Evolutionary conservation across 1,140 invertebrate species (phyloP).

Genomic region (Saccostrea echinata): DNA sequence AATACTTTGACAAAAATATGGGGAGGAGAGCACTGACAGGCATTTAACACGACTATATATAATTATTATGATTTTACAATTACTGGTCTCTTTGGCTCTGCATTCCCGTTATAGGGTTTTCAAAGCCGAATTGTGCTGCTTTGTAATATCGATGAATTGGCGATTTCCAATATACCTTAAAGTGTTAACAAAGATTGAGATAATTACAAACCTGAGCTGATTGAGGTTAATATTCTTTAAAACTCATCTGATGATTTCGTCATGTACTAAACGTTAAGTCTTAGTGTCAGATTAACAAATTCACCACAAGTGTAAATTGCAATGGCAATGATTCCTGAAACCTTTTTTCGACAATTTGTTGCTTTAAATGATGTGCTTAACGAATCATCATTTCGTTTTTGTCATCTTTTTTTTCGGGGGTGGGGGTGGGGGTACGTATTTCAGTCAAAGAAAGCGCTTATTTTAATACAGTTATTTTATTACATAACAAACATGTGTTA

Average conservation of each 20-base stretch:
- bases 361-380: neutral
- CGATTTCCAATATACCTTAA: constrained; percentile 12
- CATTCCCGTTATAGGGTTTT: neutral
- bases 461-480: constrained; percentile 16
- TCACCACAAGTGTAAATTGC: too few relatives aligned
- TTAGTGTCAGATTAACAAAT: too few relatives aligned
- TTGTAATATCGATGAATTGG: constrained; percentile 8
- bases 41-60: constrained; percentile 35
- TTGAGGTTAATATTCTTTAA: neutral
- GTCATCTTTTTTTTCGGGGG: neutral
- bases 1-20: neutral
- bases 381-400: neutral
- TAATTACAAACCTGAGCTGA: constrained; percentile 14
- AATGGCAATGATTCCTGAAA: too few relatives aligned
- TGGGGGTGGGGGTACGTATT: too few relatives aligned
- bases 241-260: too few relatives aligned
- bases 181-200: constrained; percentile 23
- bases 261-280: too few relatives aligned
- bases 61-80: constrained; percentile 33
- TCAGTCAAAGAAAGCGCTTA: too few relatives aligned
- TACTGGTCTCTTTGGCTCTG: neutral
- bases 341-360: neutral
- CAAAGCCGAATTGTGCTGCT: neutral
- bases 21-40: constrained; percentile 21
- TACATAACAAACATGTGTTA: constrained; percentile 33